Base-by-base conservation (phyloP, 2,888 invertebrate genomes). In the Tromatobia lineatoria region DNA sequence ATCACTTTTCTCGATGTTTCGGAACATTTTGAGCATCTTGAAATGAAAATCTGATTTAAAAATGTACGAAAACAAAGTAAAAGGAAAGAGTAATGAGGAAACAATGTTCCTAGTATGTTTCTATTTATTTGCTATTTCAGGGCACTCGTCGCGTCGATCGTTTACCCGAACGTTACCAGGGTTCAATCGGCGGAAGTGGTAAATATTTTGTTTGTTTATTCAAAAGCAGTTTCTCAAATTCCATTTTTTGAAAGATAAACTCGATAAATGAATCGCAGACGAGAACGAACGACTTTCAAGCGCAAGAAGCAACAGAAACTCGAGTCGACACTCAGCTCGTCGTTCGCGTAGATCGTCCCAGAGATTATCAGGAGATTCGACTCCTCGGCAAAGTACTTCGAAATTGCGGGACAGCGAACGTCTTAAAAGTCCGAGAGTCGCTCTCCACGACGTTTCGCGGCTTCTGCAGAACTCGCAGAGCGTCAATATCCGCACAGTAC, bases 381-480 rank as follows among this genome's bases (percentile, higher is more conserved):
- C 2, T 10, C 11, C 77, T 10, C 69, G 34, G 50, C 45, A 23
- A 47, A 61, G 20, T 23, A n/a, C 11, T 11, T 18, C 69, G 23
- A 59, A 70, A 34, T 10, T 29, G 38, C 85, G 80, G 8, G 66
- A 59, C 70, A 69, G 85, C n/a, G 87, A 89, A 69, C 38, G 82
- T 2, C 82, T 89, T 13, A 86, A 87, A 87, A 93, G 90, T 80
- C 92, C 92, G 8, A 87, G 89, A 59, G 92, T 93, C 13, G 87
- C 91, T 25, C 83, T 93, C 0, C 91, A 92, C 64, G 92, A 93
- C 78, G 92, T 93, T 18, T 93, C 92, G 10, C 90, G 91, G 47
- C 86, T 92, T 15, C 82, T 93, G 42, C 88, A 88, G 67, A 91
- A 93, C 85, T 91, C 91, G 23, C 93, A 91, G 64, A 90, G 86